Conservation (phyloP, 2,888 invertebrate species). For the Allygus modestus region DNA sequence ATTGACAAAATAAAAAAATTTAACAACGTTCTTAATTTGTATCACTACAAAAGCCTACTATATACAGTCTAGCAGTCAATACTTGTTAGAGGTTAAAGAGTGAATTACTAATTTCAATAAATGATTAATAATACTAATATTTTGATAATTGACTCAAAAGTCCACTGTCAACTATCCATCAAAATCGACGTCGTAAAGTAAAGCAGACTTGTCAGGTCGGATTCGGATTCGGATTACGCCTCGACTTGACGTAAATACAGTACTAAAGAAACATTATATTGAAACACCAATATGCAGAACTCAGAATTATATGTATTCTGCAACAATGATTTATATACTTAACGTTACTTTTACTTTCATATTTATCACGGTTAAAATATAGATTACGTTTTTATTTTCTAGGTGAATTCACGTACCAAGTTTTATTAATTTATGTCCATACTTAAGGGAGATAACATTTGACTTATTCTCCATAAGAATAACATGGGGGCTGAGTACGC, state of each 20-base stretch:
- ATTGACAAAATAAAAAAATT: not conserved
- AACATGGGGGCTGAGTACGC: no score
- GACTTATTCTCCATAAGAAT: no score
- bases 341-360: no score
- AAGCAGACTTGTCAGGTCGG: slow-evolving; percentile 26
- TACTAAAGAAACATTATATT: not conserved
- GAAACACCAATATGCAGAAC: no score
- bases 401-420: no score
- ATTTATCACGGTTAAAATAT: no score
- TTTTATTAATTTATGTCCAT: no score
- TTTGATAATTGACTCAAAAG: slow-evolving; percentile 1
- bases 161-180: slow-evolving; percentile 36
- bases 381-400: no score
- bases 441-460: no score
- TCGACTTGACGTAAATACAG: not conserved
- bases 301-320: no score
- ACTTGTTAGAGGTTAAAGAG: not conserved
- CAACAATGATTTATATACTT: no score
- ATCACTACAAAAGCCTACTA: slow-evolving; percentile 2
- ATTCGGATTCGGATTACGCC: slow-evolving; percentile 5
- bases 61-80: not conserved
- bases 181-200: not conserved
- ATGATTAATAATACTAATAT: not conserved
- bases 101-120: not conserved
- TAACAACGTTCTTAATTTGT: not conserved